These are phyloP conservation scores for Mirounga angustirostris DNA, from an alignment of 2,113 vertebrate genomes.

Conservation along the genomic window DNA sequence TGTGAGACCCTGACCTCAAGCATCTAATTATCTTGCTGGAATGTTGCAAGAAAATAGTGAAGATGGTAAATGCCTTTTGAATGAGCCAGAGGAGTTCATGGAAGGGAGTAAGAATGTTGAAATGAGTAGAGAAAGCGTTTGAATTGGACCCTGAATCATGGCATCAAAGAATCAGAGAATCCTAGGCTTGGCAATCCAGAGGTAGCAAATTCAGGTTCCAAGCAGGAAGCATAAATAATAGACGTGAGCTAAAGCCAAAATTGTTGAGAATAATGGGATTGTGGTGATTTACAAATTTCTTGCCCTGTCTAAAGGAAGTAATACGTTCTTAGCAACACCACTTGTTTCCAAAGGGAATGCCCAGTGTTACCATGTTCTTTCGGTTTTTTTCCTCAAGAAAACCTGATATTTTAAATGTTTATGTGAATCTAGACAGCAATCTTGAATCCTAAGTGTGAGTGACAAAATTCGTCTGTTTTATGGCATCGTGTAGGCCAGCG, in stretches of 20 bases:
- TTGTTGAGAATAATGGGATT: not conserved
- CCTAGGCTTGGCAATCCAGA: not conserved
- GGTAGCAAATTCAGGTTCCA: not conserved
- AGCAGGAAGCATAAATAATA: not conserved
- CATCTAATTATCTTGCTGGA: not conserved
- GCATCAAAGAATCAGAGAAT: not conserved
- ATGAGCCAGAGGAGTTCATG: not conserved
- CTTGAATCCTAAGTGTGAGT: not conserved
- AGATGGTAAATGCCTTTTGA: not conserved
- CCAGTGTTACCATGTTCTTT: not conserved
- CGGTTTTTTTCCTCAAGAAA: not conserved
- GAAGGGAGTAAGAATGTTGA: not conserved
- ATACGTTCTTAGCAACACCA: not conserved
- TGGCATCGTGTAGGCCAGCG: not conserved
- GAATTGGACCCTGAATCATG: not conserved
- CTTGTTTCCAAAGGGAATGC: not conserved
- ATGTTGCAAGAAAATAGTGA: not conserved
- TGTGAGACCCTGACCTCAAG: not conserved
- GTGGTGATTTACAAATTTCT: not conserved
- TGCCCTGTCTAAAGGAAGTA: not conserved
- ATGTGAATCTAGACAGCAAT: not conserved
- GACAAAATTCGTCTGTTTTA: not conserved
- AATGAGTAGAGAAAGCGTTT: not conserved
- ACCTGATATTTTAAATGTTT: not conserved
- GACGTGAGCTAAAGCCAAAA: not conserved